A percentile compares a stretch with the other conserved stretches of the same genome.
Conservation (phyloP, 1,140 invertebrate genomes). For the Drosophila trapezifrons region DNA sequence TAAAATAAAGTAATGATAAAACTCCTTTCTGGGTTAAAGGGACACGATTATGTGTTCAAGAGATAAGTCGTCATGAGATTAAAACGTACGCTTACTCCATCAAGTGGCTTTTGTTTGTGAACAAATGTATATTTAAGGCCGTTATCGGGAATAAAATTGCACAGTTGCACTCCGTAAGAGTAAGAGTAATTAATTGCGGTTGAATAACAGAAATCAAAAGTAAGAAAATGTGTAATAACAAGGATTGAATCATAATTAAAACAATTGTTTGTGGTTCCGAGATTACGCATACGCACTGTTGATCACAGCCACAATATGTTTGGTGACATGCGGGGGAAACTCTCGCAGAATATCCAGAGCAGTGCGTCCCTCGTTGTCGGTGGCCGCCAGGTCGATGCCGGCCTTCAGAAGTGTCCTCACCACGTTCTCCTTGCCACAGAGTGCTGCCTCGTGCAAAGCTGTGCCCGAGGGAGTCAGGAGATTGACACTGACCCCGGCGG, state of each 20-base stretch:
- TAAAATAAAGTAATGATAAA: neutral
- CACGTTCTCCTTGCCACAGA: slow-evolving; percentile 96
- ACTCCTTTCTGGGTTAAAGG: neutral
- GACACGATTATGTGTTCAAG: neutral
- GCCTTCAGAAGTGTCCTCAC: slow-evolving; percentile 92
- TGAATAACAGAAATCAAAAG: neutral
- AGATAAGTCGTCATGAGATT: neutral
- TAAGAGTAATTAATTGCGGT: neutral
- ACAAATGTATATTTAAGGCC: neutral
- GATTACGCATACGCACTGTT: slow-evolving; percentile 88
- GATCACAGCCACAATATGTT: slow-evolving; percentile 92
- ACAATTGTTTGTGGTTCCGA: neutral
- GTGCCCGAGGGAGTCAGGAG: slow-evolving; percentile 94
- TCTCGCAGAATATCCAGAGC: slow-evolving; percentile 94
- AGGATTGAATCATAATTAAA: neutral
- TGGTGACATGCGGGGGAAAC: slow-evolving; percentile 94
- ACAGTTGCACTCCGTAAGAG: neutral
- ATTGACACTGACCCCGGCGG: slow-evolving; percentile 95
- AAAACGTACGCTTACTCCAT: neutral
- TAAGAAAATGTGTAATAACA: neutral
- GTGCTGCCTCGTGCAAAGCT: slow-evolving; percentile 96
- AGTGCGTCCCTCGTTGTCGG: slow-evolving; percentile 92
- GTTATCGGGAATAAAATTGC: neutral
- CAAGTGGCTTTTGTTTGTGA: neutral
- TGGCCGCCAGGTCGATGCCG: slow-evolving; percentile 92